These are phyloP conservation scores for Melangyna quadrimaculata DNA, from an alignment of 2,888 invertebrate species.

Conservation along the genomic window DNA sequence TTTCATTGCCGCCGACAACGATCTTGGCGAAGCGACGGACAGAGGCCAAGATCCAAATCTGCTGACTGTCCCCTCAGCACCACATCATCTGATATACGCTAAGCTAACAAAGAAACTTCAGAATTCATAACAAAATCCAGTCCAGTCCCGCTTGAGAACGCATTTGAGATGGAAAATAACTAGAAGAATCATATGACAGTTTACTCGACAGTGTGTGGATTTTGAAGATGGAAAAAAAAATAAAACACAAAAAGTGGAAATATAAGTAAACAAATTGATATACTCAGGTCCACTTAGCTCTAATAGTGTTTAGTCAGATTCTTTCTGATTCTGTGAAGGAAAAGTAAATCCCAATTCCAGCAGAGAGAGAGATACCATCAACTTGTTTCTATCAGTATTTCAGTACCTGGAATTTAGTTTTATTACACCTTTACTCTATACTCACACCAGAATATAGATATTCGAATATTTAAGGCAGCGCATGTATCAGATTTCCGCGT, in stretches of 20 bases:
- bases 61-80: neutral
- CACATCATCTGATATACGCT: neutral
- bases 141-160: slow-evolving; percentile 45
- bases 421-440: neutral
- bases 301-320: neutral
- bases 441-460: neutral
- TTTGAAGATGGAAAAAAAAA: neutral
- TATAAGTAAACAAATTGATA: neutral
- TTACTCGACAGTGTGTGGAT: neutral
- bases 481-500: neutral
- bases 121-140: slow-evolving; percentile 23
- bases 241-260: neutral
- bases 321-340: neutral
- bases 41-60: neutral
- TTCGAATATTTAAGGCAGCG: neutral
- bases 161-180: slow-evolving; percentile 39
- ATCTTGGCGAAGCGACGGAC: too few relatives aligned
- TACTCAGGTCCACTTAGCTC: neutral
- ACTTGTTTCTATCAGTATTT: neutral
- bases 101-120: slow-evolving; percentile 42
- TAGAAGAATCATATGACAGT: neutral
- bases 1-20: neutral
- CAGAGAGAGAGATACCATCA: neutral
- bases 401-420: neutral
- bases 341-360: neutral